Evolutionary conservation across 2,797 vertebrate species (phyloP).

Genomic region (Scyliorhinus canicula): DNA sequence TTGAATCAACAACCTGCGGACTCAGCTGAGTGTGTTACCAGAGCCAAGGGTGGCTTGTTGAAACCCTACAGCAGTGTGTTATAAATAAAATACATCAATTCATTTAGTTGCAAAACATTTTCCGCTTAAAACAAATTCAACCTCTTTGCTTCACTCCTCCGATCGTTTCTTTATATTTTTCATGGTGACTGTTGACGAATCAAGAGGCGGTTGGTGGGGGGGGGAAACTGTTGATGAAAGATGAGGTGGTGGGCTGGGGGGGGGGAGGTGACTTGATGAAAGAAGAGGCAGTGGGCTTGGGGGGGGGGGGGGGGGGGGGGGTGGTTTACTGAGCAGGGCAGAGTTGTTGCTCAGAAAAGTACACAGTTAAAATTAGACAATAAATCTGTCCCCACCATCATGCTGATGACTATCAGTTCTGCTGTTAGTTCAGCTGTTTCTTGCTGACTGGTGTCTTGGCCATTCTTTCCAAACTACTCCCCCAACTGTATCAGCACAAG

Average conservation of each 20-base stretch:
- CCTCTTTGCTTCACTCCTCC: not conserved
- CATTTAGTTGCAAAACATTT: not conserved
- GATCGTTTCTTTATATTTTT: not conserved
- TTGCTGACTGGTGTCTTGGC: not conserved
- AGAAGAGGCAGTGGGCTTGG: no score
- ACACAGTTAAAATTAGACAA: slow-evolving; percentile 6
- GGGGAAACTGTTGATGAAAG: no score
- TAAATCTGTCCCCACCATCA: not conserved
- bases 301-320: not conserved
- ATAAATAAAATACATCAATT: slow-evolving; percentile 22
- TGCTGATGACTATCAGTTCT: not conserved
- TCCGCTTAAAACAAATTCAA: not conserved
- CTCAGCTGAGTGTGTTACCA: not conserved
- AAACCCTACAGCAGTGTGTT: not conserved
- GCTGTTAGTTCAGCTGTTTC: slow-evolving; percentile 18
- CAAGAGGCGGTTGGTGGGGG: not conserved
- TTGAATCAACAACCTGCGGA: not conserved
- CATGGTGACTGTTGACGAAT: not conserved
- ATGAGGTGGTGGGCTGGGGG: no score
- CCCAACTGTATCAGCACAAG: not conserved
- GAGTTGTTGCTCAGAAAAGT: not conserved
- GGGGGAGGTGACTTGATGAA: no score
- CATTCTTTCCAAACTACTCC: not conserved
- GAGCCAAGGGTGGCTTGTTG: not conserved
- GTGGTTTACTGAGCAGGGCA: not conserved